Evolutionary conservation across 2,113 vertebrate genomes (phyloP).

Genomic region (Scartelaos histophorus): DNA sequence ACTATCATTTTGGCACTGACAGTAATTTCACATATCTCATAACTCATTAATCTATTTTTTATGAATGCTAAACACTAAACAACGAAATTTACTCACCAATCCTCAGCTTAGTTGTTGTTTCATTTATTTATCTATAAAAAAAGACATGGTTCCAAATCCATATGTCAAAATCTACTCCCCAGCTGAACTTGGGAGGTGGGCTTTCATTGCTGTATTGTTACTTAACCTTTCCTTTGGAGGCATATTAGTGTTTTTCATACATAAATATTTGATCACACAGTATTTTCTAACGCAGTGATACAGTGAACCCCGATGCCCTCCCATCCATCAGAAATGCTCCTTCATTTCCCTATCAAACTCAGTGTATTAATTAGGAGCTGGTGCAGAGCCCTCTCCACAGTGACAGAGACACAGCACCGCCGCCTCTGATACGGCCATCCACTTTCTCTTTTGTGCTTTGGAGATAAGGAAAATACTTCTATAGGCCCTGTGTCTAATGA

Average conservation of each 20-base stretch:
- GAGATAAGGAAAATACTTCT: slow-evolving; percentile 24
- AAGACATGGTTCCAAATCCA: no score
- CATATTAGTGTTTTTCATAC: neutral
- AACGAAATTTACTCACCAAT: no score
- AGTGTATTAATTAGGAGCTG: slow-evolving; percentile 48
- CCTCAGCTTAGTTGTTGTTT: no score
- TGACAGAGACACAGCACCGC: slow-evolving; percentile 34
- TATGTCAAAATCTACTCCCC: no score
- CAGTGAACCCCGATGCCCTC: slow-evolving; percentile 25
- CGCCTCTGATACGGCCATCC: slow-evolving; percentile 32
- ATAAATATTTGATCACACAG: slow-evolving; percentile 1
- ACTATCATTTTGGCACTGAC: no score
- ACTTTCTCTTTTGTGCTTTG: slow-evolving; percentile 20
- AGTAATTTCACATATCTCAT: no score
- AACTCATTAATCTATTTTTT: no score
- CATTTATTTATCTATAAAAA: no score
- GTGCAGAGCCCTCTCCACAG: slow-evolving; percentile 35
- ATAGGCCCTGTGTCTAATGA: slow-evolving; percentile 32
- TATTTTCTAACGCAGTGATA: slow-evolving; percentile 16
- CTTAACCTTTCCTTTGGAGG: no score
- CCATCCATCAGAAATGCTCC: slow-evolving; percentile 25
- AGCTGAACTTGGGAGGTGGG: no score
- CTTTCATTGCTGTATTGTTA: no score
- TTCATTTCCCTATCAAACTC: slow-evolving; percentile 47
- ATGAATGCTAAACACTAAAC: no score